Percentiles rank a stretch among this genome's conserved stretches.
Evolutionary conservation across 1,140 invertebrate genomes (phyloP).

Genomic region (Rhopalosiphum maidis): DNA sequence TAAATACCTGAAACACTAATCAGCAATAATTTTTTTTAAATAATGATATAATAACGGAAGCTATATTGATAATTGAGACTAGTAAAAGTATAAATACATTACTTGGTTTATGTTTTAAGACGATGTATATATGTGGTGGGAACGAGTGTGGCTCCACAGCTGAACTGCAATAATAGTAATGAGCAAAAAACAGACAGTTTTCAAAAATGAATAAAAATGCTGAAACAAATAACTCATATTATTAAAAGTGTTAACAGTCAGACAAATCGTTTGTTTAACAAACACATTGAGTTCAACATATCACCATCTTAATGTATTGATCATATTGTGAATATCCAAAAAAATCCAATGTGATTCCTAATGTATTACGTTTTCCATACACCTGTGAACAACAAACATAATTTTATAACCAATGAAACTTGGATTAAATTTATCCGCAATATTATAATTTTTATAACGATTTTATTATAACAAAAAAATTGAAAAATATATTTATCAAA

Average conservation of each 20-base stretch:
- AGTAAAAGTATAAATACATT: neutral
- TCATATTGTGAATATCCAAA: neutral
- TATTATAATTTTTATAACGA: neutral
- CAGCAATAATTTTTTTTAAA: neutral
- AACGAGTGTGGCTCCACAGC: neutral
- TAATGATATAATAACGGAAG: neutral
- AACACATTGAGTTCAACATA: neutral
- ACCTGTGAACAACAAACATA: constrained; percentile 3
- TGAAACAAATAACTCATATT: neutral
- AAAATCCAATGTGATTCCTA: neutral
- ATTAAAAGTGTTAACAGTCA: neutral
- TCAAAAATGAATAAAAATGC: neutral
- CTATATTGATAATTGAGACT: neutral
- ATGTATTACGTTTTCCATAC: neutral
- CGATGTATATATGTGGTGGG: too few species aligned
- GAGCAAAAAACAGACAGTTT: neutral
- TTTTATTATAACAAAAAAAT: neutral
- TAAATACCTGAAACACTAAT: neutral
- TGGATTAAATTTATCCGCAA: neutral
- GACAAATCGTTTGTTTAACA: neutral
- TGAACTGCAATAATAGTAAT: neutral
- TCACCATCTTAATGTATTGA: too few species aligned
- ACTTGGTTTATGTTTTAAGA: neutral
- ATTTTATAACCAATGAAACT: too few species aligned
- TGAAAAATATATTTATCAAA: neutral